phyloP scores from a whole-genome alignment of 2,113 vertebrate species.

The Oxyura jamaicensis region DNA sequence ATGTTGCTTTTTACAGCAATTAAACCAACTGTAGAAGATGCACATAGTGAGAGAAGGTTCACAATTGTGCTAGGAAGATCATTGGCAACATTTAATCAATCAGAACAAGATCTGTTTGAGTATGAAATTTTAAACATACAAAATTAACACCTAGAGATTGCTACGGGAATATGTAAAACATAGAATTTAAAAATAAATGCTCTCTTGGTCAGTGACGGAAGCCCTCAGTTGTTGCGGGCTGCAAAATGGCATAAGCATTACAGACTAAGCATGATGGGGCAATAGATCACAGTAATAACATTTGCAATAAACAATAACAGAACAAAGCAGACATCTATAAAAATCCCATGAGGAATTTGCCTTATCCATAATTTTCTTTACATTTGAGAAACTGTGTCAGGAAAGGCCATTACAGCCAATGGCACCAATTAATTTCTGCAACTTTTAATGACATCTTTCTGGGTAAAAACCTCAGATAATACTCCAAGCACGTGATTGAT shows the following conservation, averaged over 20 bases:
- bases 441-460: constrained; percentile 87
- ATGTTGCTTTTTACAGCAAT: neutral
- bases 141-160: constrained; percentile 75
- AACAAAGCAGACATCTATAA: constrained; percentile 83
- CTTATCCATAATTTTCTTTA: constrained; percentile 86
- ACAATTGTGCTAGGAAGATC: constrained; percentile 52
- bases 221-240: constrained; percentile 70
- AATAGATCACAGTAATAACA: constrained; percentile 87
- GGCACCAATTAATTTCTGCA: constrained; percentile 87
- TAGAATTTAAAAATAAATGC: constrained; percentile 70
- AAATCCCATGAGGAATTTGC: constrained; percentile 83
- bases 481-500: constrained; percentile 78
- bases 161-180: constrained; percentile 61
- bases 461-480: constrained; percentile 84
- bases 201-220: constrained; percentile 66
- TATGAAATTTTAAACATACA: constrained; percentile 81
- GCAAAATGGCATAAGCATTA: constrained; percentile 66
- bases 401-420: constrained; percentile 83
- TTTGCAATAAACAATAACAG: constrained; percentile 88
- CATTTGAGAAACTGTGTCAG: constrained; percentile 84
- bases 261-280: constrained; percentile 78
- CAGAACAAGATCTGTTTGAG: constrained; percentile 65
- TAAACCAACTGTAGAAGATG: constrained; percentile 25
- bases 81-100: constrained; percentile 70
- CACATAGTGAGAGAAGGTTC: constrained; percentile 43